Evolutionary conservation across 2,797 vertebrate species (phyloP).

Genomic region (Corythornis leucogaster): DNA sequence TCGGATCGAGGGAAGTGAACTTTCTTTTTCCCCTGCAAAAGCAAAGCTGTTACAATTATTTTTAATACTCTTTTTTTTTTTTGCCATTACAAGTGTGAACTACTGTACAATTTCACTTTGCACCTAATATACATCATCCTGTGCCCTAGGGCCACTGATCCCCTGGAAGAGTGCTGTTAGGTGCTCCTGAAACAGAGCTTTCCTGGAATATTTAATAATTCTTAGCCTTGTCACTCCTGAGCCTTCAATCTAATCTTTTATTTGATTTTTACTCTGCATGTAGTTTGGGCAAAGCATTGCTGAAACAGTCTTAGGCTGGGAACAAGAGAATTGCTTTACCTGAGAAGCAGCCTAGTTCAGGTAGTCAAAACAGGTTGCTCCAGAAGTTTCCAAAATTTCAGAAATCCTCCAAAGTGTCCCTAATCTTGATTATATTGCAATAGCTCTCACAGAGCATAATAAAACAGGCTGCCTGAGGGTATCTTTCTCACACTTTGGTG

Average conservation of each 20-base stretch:
- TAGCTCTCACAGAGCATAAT: not conserved
- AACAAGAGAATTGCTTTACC: not conserved
- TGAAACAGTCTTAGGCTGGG: not conserved
- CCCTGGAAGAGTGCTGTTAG: not conserved
- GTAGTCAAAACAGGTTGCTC: not conserved
- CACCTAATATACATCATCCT: not conserved
- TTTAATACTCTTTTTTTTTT: slow-evolving; percentile 11
- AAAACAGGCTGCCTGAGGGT: not conserved
- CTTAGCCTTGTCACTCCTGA: not conserved
- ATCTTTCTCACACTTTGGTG: not conserved
- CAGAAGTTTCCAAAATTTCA: not conserved
- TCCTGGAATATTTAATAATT: slow-evolving; percentile 13
- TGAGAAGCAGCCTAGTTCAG: not conserved
- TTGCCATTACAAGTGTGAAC: not conserved
- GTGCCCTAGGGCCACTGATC: not conserved
- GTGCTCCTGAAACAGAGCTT: slow-evolving; percentile 11
- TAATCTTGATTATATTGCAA: not conserved
- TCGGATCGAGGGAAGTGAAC: not conserved
- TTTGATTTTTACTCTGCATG: slow-evolving; percentile 11
- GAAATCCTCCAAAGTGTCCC: not conserved
- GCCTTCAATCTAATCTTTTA: not conserved
- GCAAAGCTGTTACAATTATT: not conserved
- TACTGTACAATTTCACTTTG: slow-evolving; percentile 2
- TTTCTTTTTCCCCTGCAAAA: not conserved
- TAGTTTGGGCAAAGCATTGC: not conserved